Evolutionary conservation across 2,113 vertebrate species (phyloP), one percentile per base, ranked within the genome.

Genomic region (Pterocles orientalis): DNA sequence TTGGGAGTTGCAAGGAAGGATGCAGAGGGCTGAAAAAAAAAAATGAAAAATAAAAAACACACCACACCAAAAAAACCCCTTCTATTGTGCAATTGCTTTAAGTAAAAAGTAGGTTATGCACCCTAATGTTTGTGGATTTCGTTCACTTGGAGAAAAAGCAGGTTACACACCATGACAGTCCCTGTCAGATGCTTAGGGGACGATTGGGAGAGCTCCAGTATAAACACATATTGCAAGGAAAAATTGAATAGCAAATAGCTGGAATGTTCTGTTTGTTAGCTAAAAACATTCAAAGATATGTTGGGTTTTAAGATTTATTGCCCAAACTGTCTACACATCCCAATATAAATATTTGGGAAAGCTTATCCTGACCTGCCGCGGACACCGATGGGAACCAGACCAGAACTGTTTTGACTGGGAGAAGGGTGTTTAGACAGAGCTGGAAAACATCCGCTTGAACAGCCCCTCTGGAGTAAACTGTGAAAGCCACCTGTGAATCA

Each of bases 341-440:
- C 15, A 15, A 5, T 8, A 3, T 8, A 36, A 56, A 16, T 29
- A 51, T 24, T 43, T 61, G 41, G 3, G 70, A 28, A 39, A 36
- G 18, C 31, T 61, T 36, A 20, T 5, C 21, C 16, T 18, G 5
- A 50, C 60, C 54, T 12, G 19, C 54, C 31, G 25, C 91, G 39
- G 60, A 8, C 3, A 33, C 24, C 8, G 29, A 12, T 4, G 10
- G 24, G 47, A 36, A 12, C 8, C 9, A n/a, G 18, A 21, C 17
- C 18, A 19, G 36, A 70, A 64, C 6, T 4, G 6, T 39, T 39
- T 39, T 39, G 39, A 39, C 26, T 13, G 25, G 50, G 43, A 69
- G 57, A 33, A 9, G 7, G 0, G 0, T 3, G 12, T 19, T 84
- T 51, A 18, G 33, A 25, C 14, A 26, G 14, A 73, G 8, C 36